Evolutionary conservation across 2,888 invertebrate species (phyloP).

Genomic region (Nemurella pictetii): DNA sequence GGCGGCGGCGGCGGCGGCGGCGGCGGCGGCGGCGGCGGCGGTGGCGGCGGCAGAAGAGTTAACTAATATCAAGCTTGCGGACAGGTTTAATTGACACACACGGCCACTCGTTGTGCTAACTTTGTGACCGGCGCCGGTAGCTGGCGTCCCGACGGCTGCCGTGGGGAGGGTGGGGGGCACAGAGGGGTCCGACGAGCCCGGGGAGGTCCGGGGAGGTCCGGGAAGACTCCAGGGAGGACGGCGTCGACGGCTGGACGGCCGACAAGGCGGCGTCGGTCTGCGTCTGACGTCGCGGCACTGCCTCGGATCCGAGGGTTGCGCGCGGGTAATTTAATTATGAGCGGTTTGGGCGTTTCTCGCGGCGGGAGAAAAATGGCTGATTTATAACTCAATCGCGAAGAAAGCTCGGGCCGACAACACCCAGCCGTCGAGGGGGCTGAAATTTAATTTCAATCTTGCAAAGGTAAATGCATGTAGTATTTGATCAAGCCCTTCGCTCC

Average conservation of each 20-base stretch:
- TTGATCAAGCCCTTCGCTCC: neutral
- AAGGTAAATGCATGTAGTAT: neutral
- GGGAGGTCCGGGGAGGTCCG: too few relatives aligned
- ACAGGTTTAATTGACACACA: neutral
- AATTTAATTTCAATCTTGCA: neutral
- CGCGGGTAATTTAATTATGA: neutral
- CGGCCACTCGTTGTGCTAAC: neutral
- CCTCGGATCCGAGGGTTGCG: too few relatives aligned
- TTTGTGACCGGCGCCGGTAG: neutral
- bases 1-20: too few relatives aligned
- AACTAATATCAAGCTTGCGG: neutral
- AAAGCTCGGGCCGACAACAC: neutral
- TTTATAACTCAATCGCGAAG: neutral
- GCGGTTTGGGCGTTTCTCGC: neutral
- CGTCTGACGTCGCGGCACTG: too few relatives aligned
- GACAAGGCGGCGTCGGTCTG: too few relatives aligned
- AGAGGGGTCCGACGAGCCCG: neutral
- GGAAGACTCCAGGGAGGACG: too few relatives aligned
- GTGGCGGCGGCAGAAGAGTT: neutral
- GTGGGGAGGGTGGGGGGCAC: neutral
- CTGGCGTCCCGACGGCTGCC: neutral
- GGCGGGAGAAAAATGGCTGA: neutral
- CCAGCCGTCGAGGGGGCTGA: neutral
- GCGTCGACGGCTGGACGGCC: too few relatives aligned
- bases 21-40: too few relatives aligned